phyloP scores from a whole-genome alignment of 2,113 vertebrate species.

The Struthio camelus region DNA sequence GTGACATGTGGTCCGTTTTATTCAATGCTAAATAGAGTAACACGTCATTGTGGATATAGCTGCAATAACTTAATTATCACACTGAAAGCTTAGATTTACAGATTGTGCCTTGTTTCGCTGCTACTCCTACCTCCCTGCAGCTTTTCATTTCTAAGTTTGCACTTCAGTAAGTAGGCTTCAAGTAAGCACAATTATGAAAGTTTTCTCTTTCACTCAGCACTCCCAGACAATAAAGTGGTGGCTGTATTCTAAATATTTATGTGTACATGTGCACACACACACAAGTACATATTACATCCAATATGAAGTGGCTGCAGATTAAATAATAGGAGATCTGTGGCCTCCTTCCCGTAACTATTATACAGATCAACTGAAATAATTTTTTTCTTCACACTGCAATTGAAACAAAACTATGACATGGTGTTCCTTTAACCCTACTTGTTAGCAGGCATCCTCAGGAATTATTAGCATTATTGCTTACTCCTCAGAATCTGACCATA shows the following conservation, averaged over 20 bases:
- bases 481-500: constrained; percentile 13
- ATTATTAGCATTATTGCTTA: not conserved
- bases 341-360: constrained; percentile 24
- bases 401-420: not conserved
- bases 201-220: not conserved
- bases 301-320: not conserved
- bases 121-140: not conserved
- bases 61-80: not conserved
- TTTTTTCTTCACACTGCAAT: not conserved
- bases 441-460: not conserved
- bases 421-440: not conserved
- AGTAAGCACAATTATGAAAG: not conserved
- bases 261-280: rapidly evolving
- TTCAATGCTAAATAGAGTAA: not conserved
- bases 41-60: not conserved
- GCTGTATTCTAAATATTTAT: not conserved
- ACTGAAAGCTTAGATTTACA: not conserved
- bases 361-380: not conserved
- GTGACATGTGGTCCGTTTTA: constrained; percentile 31
- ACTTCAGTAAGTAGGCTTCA: not conserved
- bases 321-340: not conserved
- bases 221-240: not conserved
- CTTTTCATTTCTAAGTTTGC: not conserved
- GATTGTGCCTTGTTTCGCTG: not conserved
- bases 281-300: not conserved